Evolutionary conservation across 2,113 vertebrate genomes (phyloP).

Genomic region (Indicator maculatus): DNA sequence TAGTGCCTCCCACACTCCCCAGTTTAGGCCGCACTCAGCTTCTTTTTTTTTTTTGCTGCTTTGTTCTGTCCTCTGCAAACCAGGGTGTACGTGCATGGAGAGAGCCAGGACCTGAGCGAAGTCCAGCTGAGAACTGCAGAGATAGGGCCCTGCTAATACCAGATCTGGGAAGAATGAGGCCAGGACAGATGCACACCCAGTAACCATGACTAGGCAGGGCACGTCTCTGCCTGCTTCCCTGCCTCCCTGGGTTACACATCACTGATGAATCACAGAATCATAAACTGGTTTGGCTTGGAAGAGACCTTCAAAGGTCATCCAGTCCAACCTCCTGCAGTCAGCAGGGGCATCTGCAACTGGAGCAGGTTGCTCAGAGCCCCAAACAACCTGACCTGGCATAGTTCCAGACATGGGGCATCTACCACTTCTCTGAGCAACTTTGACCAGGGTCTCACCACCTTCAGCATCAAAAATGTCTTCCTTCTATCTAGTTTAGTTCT

Average conservation of each 20-base stretch:
- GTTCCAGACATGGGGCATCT: not conserved
- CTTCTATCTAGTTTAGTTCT: not conserved
- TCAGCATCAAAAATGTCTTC: rapidly evolving
- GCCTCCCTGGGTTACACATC: not conserved
- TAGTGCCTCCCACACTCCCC: not conserved
- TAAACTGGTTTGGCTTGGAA: not conserved
- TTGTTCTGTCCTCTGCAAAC: not conserved
- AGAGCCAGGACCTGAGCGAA: not conserved
- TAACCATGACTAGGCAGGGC: not conserved
- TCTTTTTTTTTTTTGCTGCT: not conserved
- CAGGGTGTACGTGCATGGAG: rapidly evolving
- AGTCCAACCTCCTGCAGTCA: too few relatives aligned
- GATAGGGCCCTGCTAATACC: not conserved
- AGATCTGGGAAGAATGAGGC: not conserved
- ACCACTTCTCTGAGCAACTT: not conserved
- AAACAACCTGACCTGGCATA: not conserved
- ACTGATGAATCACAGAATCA: not conserved
- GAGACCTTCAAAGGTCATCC: not conserved
- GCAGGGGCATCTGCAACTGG: not conserved
- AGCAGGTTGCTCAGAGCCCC: not conserved
- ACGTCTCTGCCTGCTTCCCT: not conserved
- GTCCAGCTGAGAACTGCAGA: not conserved
- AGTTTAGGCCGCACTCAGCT: not conserved
- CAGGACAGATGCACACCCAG: not conserved
- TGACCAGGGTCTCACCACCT: not conserved